These are phyloP conservation scores for Sebastes diaconus DNA, from an alignment of 2,797 vertebrate species.

Conservation along the genomic window DNA sequence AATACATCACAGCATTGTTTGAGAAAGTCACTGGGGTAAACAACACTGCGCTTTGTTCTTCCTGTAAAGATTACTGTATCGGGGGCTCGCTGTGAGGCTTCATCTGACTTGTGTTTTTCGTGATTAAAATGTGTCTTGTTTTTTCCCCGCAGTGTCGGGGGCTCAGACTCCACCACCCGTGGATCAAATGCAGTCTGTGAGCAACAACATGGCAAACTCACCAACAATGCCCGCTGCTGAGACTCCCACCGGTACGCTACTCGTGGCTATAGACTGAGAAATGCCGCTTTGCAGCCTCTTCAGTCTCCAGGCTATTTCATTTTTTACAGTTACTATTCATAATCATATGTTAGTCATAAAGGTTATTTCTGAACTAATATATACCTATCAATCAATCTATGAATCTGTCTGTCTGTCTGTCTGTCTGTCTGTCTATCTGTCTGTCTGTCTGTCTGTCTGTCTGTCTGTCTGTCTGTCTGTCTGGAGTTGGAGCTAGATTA, in stretches of 20 bases:
- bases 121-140: slow-evolving; percentile 39
- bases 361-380: neutral
- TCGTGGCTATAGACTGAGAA: neutral
- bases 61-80: slow-evolving; percentile 29
- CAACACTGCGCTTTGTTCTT: slow-evolving; percentile 52
- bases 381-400: neutral
- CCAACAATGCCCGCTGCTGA: neutral
- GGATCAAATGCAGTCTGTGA: neutral
- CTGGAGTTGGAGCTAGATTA: fast-evolving
- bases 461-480: too few species aligned
- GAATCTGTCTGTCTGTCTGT: neutral
- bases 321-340: neutral
- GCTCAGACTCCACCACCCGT: slow-evolving; percentile 1
- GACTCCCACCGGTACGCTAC: slow-evolving; percentile 31
- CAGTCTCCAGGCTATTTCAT: neutral
- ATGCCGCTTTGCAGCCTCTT: slow-evolving; percentile 5
- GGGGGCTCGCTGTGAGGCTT: slow-evolving; percentile 13
- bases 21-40: slow-evolving; percentile 37
- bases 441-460: fast-evolving
- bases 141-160: slow-evolving; percentile 44
- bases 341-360: neutral
- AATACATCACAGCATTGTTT: slow-evolving; percentile 62
- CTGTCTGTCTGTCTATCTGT: too few species aligned
- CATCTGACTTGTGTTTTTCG: slow-evolving; percentile 20
- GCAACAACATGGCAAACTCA: neutral